Percentiles rank a stretch among this genome's conserved stretches.
Evolutionary conservation across 2,797 vertebrate genomes (phyloP).

Genomic region (Peromyscus attwateri): DNA sequence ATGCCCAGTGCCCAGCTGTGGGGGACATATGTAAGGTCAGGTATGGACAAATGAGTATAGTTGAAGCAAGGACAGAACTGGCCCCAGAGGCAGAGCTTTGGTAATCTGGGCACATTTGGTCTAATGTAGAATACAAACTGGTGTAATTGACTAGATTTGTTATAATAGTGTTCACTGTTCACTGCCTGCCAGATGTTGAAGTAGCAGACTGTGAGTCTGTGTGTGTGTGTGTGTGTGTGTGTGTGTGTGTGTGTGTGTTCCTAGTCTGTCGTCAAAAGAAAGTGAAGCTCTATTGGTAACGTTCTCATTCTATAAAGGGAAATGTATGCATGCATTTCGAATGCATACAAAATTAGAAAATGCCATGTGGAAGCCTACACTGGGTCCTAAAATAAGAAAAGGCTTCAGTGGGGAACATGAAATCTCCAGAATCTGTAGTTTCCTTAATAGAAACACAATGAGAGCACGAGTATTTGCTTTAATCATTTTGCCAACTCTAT

Average conservation of each 20-base stretch:
- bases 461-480: background rate
- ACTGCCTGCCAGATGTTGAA: background rate
- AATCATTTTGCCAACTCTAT: background rate
- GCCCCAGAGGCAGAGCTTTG: background rate
- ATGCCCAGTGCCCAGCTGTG: background rate
- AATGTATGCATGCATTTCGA: background rate
- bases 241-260: too few relatives aligned
- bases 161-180: background rate
- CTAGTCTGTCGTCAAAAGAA: background rate
- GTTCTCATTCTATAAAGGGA: background rate
- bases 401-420: background rate
- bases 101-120: background rate
- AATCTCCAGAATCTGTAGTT: background rate
- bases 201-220: background rate
- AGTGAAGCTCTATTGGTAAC: background rate
- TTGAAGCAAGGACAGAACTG: background rate
- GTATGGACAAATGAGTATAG: background rate
- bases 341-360: conserved; percentile 35
- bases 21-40: background rate
- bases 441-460: background rate
- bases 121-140: background rate
- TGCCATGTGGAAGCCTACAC: background rate
- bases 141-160: background rate
- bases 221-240: too few relatives aligned
- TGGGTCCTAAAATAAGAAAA: background rate